Percentiles rank a stretch among this genome's conserved stretches.
Evolutionary conservation across 2,797 vertebrate genomes (phyloP).

Genomic region (Salarias fasciatus): DNA sequence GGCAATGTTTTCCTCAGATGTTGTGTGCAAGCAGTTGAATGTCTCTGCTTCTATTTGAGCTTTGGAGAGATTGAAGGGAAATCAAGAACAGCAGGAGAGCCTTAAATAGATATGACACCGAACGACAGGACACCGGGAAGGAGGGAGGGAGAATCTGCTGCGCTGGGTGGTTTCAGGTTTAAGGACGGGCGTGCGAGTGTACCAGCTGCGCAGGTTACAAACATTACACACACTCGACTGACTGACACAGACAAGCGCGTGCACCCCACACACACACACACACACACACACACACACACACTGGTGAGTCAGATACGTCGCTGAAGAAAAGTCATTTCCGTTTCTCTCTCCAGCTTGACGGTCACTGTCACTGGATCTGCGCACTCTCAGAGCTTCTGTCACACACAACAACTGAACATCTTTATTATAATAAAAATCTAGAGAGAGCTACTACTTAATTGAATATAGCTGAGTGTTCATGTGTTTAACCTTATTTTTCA

Average conservation of each 20-base stretch:
- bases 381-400: too few relatives aligned
- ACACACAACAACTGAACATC: too few relatives aligned
- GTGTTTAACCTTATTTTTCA: too few relatives aligned
- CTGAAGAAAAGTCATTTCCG: too few relatives aligned
- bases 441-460: too few relatives aligned
- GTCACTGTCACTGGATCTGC: too few relatives aligned
- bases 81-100: constrained; percentile 58
- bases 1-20: constrained; percentile 19
- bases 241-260: constrained; percentile 31
- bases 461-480: too few relatives aligned
- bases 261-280: constrained; percentile 1
- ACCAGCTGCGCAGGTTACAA: constrained; percentile 53
- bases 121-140: constrained; percentile 52
- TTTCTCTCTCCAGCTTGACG: too few relatives aligned
- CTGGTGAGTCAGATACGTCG: too few relatives aligned
- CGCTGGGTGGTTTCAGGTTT: constrained; percentile 69
- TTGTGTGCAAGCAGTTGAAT: constrained; percentile 36
- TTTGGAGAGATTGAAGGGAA: constrained; percentile 46
- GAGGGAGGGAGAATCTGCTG: constrained; percentile 61
- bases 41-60: constrained; percentile 56
- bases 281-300: too few relatives aligned
- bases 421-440: too few relatives aligned
- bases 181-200: constrained; percentile 34
- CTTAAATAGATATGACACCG: constrained; percentile 78
- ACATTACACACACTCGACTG: constrained; percentile 19